These are phyloP conservation scores for Rhinogobius similis DNA, from an alignment of 2,113 vertebrate genomes.

Conservation along the genomic window DNA sequence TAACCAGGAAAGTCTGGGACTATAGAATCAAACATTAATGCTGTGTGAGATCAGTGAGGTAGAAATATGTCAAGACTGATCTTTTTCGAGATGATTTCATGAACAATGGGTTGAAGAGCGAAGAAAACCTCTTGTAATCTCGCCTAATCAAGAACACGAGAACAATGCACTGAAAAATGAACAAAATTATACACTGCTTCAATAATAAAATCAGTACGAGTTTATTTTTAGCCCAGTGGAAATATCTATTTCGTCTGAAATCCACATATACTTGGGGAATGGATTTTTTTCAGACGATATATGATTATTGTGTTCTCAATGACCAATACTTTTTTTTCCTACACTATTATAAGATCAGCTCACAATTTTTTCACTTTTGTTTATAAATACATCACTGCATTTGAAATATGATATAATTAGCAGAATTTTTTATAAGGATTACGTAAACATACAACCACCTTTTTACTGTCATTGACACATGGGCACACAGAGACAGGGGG, in stretches of 20 bases:
- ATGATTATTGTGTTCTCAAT: neutral
- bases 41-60: conserved; percentile 10
- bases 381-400: neutral
- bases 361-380: neutral
- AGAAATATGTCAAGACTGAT: neutral
- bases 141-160: neutral
- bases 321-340: neutral
- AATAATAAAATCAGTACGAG: neutral
- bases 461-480: too few relatives aligned
- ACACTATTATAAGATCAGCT: neutral
- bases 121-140: conserved; percentile 4
- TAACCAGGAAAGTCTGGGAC: neutral
- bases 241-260: neutral
- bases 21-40: neutral
- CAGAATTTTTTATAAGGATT: too few relatives aligned
- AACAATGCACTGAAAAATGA: conserved; percentile 14
- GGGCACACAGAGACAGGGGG: too few relatives aligned
- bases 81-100: neutral
- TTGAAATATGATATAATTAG: too few relatives aligned
- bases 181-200: conserved; percentile 35
- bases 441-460: too few relatives aligned
- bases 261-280: neutral
- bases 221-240: conserved; percentile 2
- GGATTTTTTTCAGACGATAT: neutral
- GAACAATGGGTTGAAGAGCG: conserved; percentile 14